Evolutionary conservation across 2,888 invertebrate species (phyloP).

Genomic region (Netelia virgata): DNA sequence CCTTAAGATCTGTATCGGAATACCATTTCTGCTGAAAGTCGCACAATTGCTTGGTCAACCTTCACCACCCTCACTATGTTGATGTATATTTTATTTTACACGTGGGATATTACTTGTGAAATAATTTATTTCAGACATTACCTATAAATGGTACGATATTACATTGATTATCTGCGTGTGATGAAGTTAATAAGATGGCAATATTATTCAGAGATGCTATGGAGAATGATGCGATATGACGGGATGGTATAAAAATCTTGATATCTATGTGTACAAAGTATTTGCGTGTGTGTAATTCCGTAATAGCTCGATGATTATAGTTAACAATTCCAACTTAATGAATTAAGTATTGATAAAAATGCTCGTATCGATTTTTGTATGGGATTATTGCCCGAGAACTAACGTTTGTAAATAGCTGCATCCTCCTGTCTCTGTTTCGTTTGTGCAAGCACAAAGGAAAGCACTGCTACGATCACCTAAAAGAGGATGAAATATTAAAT

Average conservation of each 20-base stretch:
- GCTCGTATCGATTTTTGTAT: neutral
- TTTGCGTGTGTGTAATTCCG: neutral
- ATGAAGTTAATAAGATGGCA: neutral
- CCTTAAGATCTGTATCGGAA: slow-evolving; percentile 50
- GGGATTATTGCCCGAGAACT: slow-evolving; percentile 28
- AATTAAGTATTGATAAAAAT: neutral
- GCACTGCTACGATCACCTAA: slow-evolving; percentile 90
- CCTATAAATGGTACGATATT: slow-evolving; percentile 6
- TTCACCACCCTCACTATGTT: slow-evolving; percentile 30
- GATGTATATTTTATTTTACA: neutral
- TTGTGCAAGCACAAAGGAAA: slow-evolving; percentile 90
- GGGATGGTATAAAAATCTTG: slow-evolving; percentile 30
- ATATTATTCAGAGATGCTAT: neutral
- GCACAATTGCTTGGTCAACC: slow-evolving; percentile 2
- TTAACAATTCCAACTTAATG: slow-evolving; percentile 22
- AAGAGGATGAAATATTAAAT: slow-evolving; percentile 75
- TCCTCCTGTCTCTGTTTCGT: slow-evolving; percentile 92
- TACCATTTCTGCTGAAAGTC: slow-evolving; percentile 28
- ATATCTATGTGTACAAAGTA: neutral
- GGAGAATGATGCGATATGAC: neutral
- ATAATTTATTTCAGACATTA: slow-evolving; percentile 40
- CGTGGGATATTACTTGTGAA: slow-evolving; percentile 24
- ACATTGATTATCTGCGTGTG: neutral
- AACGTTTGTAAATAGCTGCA: slow-evolving; percentile 86
- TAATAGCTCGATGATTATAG: slow-evolving; percentile 7